Base-by-base conservation (phyloP, 2,113 vertebrate genomes). In the Lepidothrix coronata region DNA sequence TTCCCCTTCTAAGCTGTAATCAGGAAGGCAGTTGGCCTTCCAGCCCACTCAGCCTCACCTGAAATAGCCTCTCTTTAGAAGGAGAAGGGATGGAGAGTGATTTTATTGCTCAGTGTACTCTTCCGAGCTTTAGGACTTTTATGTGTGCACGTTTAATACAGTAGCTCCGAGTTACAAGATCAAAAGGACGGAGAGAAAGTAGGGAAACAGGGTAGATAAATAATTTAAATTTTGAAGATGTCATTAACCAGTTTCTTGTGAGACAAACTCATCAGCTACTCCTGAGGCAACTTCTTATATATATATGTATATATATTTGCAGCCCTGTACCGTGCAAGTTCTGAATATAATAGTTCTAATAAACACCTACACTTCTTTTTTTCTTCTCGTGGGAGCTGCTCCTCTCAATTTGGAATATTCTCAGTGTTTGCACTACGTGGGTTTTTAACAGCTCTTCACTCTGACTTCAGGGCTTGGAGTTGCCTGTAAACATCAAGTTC, bases 381-480 rank as follows among this genome's bases (percentile, higher is more conserved):
- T 6, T 51, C 23, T 35, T 83, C 35, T 74, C 30, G 4, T 11
- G 67, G 20, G 39, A 67, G 52, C 71, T 62, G 33, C n/a, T 58
- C 3, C 43, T 76, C 59, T 75, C 31, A 2, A 0, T 67, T 71
- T 33, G 72, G 28, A 44, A 4, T 85, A 28, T 61, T 67, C 21
- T 67, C 9, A 8, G 12, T 52, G 33, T 48, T 39, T 65, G 65
- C 4, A 2, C 17, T 61, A 8, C 0, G 0, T 52, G 33, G 11
- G 37, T 25, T 78, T 78, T 88, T 49, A 80, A 73, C 55, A 81
- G 0, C 62, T 49, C 70, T 87, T 61, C 41, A 7, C 23, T 71
- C 23, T 57, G 67, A 58, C 66, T 62, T 75, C 31, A 54, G 61
- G 54, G 35, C 55, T 39, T 41, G 23, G 49, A 52, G 23, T 68